Evolutionary conservation across 2,888 invertebrate species (phyloP).

Genomic region (Apoderus coryli): DNA sequence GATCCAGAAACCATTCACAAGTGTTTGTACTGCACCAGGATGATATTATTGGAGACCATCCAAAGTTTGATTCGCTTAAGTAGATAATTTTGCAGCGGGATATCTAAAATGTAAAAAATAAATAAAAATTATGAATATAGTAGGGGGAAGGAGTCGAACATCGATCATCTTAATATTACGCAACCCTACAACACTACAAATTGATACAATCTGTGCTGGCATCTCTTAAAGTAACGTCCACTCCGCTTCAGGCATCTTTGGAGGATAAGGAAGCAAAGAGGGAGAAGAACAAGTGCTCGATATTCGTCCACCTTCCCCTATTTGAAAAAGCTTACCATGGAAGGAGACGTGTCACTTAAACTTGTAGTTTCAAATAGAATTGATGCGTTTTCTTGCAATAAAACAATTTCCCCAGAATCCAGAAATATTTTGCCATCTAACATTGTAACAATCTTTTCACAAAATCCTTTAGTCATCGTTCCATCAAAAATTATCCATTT

Average conservation of each 20-base stretch:
- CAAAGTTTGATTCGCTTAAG: slow-evolving; percentile 38
- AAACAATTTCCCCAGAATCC: slow-evolving; percentile 69
- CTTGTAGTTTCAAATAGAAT: slow-evolving; percentile 76
- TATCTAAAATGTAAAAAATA: slow-evolving; percentile 27
- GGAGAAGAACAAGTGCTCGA: too few species aligned
- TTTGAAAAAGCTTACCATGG: slow-evolving; percentile 44
- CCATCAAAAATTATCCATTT: slow-evolving; percentile 88
- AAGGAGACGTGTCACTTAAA: slow-evolving; percentile 61
- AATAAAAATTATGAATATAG: too few species aligned
- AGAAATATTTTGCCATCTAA: slow-evolving; percentile 67
- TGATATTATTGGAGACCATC: slow-evolving; percentile 39
- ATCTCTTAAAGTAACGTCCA: too few species aligned
- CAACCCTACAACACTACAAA: too few species aligned
- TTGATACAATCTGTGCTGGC: too few species aligned
- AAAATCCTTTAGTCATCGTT: too few species aligned
- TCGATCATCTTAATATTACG: too few species aligned
- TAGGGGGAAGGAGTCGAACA: too few species aligned
- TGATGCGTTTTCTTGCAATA: slow-evolving; percentile 55
- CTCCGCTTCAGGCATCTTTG: too few species aligned
- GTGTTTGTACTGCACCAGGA: slow-evolving; percentile 32
- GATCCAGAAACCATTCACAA: slow-evolving; percentile 20
- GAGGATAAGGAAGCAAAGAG: too few species aligned
- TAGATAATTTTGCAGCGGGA: slow-evolving; percentile 50
- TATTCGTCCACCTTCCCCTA: too few species aligned
- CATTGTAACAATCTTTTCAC: too few species aligned